Percentiles rank a stretch among this genome's conserved stretches.
These are phyloP conservation scores for Amphipoea lucens DNA, from an alignment of 2,888 invertebrate genomes.

Conservation along the genomic window DNA sequence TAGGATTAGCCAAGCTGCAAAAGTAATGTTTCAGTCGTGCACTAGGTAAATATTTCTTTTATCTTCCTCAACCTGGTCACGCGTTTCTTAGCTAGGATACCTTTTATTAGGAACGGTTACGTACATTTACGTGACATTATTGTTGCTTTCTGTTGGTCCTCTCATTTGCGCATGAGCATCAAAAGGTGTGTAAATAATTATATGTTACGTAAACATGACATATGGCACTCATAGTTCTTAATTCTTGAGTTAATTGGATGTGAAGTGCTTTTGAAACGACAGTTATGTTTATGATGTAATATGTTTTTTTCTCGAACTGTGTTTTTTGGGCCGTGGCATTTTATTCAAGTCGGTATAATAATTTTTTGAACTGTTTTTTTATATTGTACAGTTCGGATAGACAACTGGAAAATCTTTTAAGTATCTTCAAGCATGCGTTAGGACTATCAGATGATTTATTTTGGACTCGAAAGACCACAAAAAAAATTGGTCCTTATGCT, in stretches of 20 bases:
- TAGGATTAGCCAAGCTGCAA: neutral
- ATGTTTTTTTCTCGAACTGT: neutral
- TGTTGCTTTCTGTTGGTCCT: constrained; percentile 36
- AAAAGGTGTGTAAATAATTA: constrained; percentile 46
- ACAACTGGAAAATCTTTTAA: neutral
- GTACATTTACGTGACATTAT: constrained; percentile 10
- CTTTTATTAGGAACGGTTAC: constrained; percentile 13
- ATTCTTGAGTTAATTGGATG: constrained; percentile 68
- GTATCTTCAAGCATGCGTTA: neutral
- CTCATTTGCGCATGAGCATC: constrained; percentile 37
- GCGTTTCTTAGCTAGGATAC: neutral
- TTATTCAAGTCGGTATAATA: neutral
- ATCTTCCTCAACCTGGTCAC: neutral
- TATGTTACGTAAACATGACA: constrained; percentile 22
- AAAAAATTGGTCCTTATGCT: neutral
- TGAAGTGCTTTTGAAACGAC: constrained; percentile 50
- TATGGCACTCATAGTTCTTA: constrained; percentile 23
- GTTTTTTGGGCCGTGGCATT: constrained; percentile 8
- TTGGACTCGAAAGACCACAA: neutral
- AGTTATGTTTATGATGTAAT: constrained; percentile 30
- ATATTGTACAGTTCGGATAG: neutral
- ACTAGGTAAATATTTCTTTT: neutral
- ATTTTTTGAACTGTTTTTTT: neutral
- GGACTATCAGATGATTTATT: neutral
- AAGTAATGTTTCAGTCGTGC: neutral